Evolutionary conservation across 2,888 invertebrate genomes (phyloP).

Genomic region (Nineta flava): DNA sequence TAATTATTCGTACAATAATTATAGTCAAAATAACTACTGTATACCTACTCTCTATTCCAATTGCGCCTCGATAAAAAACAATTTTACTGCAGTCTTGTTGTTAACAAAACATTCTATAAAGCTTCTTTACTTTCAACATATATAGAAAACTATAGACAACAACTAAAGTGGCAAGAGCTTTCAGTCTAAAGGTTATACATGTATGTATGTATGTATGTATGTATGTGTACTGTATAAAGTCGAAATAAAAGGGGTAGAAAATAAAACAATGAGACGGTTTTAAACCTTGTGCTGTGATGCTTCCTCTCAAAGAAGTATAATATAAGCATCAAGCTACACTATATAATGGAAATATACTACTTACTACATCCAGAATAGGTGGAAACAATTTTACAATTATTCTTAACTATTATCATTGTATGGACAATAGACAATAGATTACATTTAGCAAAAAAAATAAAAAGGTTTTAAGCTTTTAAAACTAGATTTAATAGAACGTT

Average conservation of each 20-base stretch:
- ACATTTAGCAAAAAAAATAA: too few relatives aligned
- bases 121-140: neutral
- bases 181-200: conserved; percentile 7
- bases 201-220: too few relatives aligned
- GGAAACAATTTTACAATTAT: too few relatives aligned
- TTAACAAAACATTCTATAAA: neutral
- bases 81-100: neutral
- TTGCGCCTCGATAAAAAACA: neutral
- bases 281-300: conserved; percentile 2
- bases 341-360: too few relatives aligned
- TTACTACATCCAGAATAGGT: too few relatives aligned
- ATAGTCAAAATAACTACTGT: too few relatives aligned
- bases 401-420: too few relatives aligned
- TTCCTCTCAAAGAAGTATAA: neutral
- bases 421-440: too few relatives aligned
- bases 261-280: conserved; percentile 8
- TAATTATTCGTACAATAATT: too few relatives aligned
- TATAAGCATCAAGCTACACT: neutral
- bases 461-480: too few relatives aligned
- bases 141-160: neutral
- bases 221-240: neutral
- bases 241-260: conserved; percentile 7
- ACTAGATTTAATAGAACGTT: too few relatives aligned
- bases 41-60: too few relatives aligned
- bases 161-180: conserved; percentile 3